Conservation (phyloP, 1,140 invertebrate genomes). For the Drosophila mayri region DNA sequence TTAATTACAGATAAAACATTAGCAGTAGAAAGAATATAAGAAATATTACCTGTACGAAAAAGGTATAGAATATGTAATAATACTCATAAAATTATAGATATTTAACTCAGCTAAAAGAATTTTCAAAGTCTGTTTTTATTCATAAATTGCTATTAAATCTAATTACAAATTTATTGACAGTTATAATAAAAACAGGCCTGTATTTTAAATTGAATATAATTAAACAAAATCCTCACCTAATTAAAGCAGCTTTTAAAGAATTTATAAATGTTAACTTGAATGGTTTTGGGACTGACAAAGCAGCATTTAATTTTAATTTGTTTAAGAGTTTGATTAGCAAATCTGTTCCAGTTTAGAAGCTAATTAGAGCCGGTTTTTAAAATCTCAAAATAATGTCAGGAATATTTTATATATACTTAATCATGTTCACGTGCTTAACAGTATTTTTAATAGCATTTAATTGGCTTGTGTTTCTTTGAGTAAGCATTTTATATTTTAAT, state of each 20-base stretch:
- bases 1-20: neutral
- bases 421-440: neutral
- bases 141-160: neutral
- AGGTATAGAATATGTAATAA: too few species aligned
- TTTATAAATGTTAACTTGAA: neutral
- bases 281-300: neutral
- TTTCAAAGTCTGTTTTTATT: too few species aligned
- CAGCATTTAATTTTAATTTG: slow-evolving; percentile 2
- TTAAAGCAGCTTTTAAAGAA: neutral
- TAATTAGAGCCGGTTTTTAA: slow-evolving; percentile 15
- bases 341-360: slow-evolving; percentile 6
- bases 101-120: too few species aligned
- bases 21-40: slow-evolving; percentile 7
- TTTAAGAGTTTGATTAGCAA: neutral
- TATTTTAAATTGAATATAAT: neutral
- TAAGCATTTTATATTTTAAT: neutral
- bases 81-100: too few species aligned
- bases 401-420: slow-evolving; percentile 2
- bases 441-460: neutral
- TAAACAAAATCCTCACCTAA: neutral
- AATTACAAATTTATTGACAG: neutral
- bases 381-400: neutral
- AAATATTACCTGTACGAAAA: neutral
- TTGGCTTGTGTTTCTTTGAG: too few species aligned
- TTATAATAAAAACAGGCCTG: neutral